Conservation (phyloP, 2,113 vertebrate species). For the Rhegmatorhina hoffmannsi region DNA sequence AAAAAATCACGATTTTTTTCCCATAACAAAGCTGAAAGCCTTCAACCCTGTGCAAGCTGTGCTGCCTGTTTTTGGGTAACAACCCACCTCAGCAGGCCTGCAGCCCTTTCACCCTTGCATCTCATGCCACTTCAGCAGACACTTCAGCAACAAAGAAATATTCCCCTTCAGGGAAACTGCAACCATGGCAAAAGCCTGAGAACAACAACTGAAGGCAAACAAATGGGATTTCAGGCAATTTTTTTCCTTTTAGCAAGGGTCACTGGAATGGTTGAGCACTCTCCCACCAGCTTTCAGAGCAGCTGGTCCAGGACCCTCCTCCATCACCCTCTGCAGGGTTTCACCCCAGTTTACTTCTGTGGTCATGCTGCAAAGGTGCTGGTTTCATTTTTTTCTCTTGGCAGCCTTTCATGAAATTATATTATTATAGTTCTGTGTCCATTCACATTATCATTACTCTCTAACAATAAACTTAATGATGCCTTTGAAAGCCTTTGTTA, state of each 20-base stretch:
- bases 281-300: neutral
- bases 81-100: neutral
- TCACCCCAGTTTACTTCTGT: neutral
- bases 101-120: neutral
- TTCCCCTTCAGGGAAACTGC: neutral
- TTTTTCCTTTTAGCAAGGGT: neutral
- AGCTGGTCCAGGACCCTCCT: neutral
- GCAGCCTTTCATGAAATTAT: neutral
- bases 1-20: neutral
- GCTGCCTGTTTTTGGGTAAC: neutral
- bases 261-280: neutral
- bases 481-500: conserved; percentile 47
- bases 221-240: fast-evolving
- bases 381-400: neutral
- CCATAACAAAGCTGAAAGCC: neutral
- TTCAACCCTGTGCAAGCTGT: neutral
- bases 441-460: conserved; percentile 24
- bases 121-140: neutral
- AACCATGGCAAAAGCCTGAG: neutral
- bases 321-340: neutral
- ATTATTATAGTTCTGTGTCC: conserved; percentile 36
- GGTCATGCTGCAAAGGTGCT: fast-evolving
- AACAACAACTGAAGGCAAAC: neutral
- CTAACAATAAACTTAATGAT: conserved; percentile 50
- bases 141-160: neutral